Evolutionary conservation across 1,140 invertebrate genomes (phyloP).

Genomic region (Aphaenogaster floridana): DNA sequence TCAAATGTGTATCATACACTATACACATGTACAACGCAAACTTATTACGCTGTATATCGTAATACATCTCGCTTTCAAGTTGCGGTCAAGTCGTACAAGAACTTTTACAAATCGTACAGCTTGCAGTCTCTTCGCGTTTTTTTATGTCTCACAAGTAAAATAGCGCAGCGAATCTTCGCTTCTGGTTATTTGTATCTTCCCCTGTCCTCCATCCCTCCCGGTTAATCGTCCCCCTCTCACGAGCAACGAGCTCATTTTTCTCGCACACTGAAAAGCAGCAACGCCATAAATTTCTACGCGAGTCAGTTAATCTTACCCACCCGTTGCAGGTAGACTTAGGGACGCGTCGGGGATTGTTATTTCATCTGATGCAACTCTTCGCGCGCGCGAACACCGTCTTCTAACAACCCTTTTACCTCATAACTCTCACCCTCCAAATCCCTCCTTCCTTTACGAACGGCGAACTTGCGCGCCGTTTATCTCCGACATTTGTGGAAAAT

Average conservation of each 20-base stretch:
- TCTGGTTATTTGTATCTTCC: constrained; percentile 4
- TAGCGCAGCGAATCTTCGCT: neutral
- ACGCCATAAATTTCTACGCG: constrained; percentile 32
- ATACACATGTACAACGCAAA: neutral
- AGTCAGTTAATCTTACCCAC: constrained; percentile 48
- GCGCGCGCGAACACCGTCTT: neutral
- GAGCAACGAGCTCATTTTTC: constrained; percentile 50
- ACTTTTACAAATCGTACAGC: neutral
- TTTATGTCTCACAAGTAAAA: constrained; percentile 17
- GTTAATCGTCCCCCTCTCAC: constrained; percentile 35
- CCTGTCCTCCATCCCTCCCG: neutral
- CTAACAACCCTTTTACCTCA: constrained; percentile 42
- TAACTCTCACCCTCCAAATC: constrained; percentile 39
- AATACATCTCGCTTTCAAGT: neutral
- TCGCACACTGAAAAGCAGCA: constrained; percentile 22
- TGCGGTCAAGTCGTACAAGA: neutral
- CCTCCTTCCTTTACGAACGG: constrained; percentile 4
- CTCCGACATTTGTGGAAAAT: constrained; percentile 54
- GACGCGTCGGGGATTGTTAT: constrained; percentile 53
- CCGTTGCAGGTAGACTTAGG: constrained; percentile 45
- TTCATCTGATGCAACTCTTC: constrained; percentile 38
- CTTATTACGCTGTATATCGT: neutral
- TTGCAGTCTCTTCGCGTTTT: neutral
- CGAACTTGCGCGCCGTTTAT: constrained; percentile 45
- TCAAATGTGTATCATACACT: neutral